Conservation (phyloP, 2,797 vertebrate species). For the Mus caroli region DNA sequence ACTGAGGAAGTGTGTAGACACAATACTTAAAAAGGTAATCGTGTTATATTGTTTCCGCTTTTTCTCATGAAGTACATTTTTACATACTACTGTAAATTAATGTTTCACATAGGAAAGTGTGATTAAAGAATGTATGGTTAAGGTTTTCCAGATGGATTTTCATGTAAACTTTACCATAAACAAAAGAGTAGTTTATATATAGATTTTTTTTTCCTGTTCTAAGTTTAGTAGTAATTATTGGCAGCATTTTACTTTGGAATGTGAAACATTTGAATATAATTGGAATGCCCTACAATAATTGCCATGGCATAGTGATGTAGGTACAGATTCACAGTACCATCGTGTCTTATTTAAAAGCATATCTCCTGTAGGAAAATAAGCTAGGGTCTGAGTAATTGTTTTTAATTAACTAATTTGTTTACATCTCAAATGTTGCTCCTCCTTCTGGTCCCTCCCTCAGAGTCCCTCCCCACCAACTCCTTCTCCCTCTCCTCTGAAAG, state of each 20-base stretch:
- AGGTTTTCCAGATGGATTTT: conserved; percentile 52
- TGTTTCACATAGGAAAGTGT: conserved; percentile 1
- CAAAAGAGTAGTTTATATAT: conserved; percentile 2
- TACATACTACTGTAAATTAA: conserved; percentile 28
- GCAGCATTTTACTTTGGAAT: conserved; percentile 50
- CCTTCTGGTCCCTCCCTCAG: neutral
- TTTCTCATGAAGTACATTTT: conserved; percentile 37
- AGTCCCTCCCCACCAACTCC: neutral
- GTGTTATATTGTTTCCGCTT: neutral
- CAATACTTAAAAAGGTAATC: conserved; percentile 96
- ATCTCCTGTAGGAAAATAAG: conserved; percentile 45
- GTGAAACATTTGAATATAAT: neutral
- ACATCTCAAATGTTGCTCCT: neutral
- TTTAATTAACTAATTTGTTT: neutral
- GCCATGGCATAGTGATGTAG: neutral
- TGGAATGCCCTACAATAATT: neutral
- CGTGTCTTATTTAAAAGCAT: neutral
- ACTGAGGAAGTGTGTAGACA: conserved; percentile 96
- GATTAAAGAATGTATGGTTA: neutral
- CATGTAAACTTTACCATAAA: conserved; percentile 53
- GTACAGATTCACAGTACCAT: conserved; percentile 11
- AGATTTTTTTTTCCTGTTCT: conserved; percentile 20
- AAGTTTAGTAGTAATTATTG: conserved; percentile 56
- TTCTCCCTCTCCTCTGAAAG: neutral
- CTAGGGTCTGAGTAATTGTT: neutral